Percentiles rank a stretch among this genome's conserved stretches.
phyloP scores from a whole-genome alignment of 2,113 vertebrate genomes.

The Sylvilagus bachmani region DNA sequence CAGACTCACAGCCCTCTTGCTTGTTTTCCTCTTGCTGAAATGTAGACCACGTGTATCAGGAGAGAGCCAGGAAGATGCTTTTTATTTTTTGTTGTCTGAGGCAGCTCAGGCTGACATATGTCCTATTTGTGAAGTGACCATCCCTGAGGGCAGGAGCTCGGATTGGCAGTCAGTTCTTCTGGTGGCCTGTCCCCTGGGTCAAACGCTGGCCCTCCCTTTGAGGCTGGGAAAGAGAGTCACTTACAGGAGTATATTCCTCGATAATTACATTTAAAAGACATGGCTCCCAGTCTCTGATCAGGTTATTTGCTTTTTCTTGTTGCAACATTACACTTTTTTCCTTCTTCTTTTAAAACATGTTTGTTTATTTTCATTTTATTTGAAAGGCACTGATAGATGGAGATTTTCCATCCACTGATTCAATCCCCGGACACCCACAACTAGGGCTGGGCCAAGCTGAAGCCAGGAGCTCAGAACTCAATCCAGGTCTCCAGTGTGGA shows the following conservation, averaged over 20 bases:
- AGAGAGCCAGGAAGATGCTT: background rate
- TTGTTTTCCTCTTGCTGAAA: background rate
- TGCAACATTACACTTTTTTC: no score
- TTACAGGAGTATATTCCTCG: background rate
- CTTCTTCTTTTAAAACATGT: no score
- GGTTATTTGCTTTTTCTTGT: background rate
- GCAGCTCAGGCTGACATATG: background rate
- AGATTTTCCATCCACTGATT: no score
- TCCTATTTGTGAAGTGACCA: background rate
- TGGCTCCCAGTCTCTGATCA: background rate
- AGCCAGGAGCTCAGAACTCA: no score
- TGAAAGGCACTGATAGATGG: no score
- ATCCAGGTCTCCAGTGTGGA: no score
- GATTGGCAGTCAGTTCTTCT: background rate
- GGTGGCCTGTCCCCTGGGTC: no score
- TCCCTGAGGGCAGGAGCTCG: background rate
- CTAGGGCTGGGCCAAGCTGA: no score
- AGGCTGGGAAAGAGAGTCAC: background rate
- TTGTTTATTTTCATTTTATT: no score
- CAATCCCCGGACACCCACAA: no score
- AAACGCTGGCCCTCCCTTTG: no score
- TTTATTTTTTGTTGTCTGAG: background rate
- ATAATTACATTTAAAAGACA: background rate
- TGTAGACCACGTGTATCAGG: background rate
- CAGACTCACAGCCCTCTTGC: background rate